Conservation (phyloP, 2,113 vertebrate species). For the Coptodon rendalli region DNA sequence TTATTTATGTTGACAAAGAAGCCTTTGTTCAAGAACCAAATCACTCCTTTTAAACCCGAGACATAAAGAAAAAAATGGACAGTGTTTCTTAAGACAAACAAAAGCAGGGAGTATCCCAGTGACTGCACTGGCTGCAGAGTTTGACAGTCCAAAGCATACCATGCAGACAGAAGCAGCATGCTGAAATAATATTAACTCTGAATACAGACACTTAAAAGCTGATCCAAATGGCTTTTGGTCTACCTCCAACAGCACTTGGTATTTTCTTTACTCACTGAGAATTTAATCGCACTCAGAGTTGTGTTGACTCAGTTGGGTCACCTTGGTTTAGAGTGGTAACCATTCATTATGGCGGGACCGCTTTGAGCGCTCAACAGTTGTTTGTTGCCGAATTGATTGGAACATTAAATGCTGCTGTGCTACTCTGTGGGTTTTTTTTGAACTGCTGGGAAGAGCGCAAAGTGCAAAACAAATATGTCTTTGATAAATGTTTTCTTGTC, state of each 20-base stretch:
- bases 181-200: slow-evolving; percentile 46
- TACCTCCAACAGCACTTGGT: slow-evolving; percentile 1
- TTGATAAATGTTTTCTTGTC: neutral
- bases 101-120: slow-evolving; percentile 3
- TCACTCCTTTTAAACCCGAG: neutral
- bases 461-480: slow-evolving; percentile 6
- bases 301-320: slow-evolving; percentile 25
- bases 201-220: slow-evolving; percentile 7
- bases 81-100: slow-evolving; percentile 26
- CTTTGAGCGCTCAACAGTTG: neutral
- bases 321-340: neutral
- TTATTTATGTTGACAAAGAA: slow-evolving; percentile 9
- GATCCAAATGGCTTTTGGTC: neutral
- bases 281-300: slow-evolving; percentile 6
- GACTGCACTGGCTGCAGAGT: slow-evolving; percentile 42
- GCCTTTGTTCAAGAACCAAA: slow-evolving; percentile 2
- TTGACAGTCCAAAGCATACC: slow-evolving; percentile 44
- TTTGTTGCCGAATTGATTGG: slow-evolving; percentile 5
- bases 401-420: slow-evolving; percentile 1
- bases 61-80: slow-evolving; percentile 9
- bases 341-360: slow-evolving; percentile 11
- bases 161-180: neutral
- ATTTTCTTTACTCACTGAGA: slow-evolving; percentile 12
- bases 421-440: neutral
- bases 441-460: neutral